Base-by-base conservation (phyloP, 2,113 vertebrate genomes). In the Vanacampus margaritifer region DNA sequence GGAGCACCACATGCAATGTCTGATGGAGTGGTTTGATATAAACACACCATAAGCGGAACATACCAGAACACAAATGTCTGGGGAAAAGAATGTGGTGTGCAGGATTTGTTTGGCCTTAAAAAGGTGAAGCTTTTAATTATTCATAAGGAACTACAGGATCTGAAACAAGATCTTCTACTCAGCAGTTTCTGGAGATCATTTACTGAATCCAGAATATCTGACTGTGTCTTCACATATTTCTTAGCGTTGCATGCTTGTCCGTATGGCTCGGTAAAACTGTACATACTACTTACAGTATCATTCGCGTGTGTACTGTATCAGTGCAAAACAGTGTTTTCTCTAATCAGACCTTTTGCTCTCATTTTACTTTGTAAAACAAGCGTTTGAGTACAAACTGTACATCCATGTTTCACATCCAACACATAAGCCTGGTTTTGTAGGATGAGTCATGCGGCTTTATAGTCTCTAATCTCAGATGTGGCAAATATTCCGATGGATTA, bases 121-220 rank as follows among this genome's bases (percentile, higher is more conserved):
- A 83, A 89, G 81, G 83, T 78, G 39, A 67, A 81, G 73, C 67
- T 70, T 75, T 89, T 88, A 89, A 90, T 90, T 88, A 90, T 89
- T 89, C 85, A 90, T 89, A 71, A 81, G 83, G 73, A 83, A 84
- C 81, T 82, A 88, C 83, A 84, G 84, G 84, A 81, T 85, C 72
- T 64, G 79, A 87, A 88, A 84, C 83, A 80, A 86, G 83, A 86
- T 79, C 72, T 24, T 65, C 83, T 86, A 80, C 86, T 89, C 87
- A 87, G 84, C 84, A 89, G 88, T 87, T 87, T 81, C 84, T 74
- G 67, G 73, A 77, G 79, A 86, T 84, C 86, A 90, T 84, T 84
- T 79, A 83, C 79, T 73, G 80, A 81, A 83, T 87, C 73, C 76
- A 78, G 78, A 88, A 84, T 83, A 71, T 79, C 63, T 75, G 71